A percentile compares a stretch with the other conserved stretches of the same genome.
These are phyloP conservation scores for Sebastes jordani DNA, from an alignment of 2,797 vertebrate species.

Conservation along the genomic window DNA sequence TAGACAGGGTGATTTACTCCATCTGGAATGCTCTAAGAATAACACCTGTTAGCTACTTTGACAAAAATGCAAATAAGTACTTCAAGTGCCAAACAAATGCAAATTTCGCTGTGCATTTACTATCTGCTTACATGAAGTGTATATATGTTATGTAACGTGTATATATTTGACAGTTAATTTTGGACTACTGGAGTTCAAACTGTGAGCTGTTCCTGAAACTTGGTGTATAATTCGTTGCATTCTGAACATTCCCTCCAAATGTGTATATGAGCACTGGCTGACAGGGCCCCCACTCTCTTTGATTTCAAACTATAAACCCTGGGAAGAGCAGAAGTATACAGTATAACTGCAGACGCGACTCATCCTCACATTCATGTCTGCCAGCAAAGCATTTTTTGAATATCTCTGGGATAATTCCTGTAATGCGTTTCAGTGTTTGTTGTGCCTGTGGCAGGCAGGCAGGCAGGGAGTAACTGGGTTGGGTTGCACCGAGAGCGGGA, in stretches of 20 bases:
- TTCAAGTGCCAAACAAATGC: conserved; percentile 1
- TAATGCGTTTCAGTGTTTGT: conserved; percentile 43
- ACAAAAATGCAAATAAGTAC: conserved; percentile 49
- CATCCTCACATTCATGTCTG: conserved; percentile 40
- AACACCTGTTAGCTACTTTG: conserved; percentile 19
- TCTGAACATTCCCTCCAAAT: conserved; percentile 58
- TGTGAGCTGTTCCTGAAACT: not conserved
- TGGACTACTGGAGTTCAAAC: not conserved
- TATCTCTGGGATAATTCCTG: conserved; percentile 53
- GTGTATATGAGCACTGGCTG: not conserved
- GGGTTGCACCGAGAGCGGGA: conserved; percentile 17
- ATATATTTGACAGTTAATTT: conserved; percentile 4
- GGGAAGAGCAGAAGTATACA: not conserved
- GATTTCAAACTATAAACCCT: conserved; percentile 6
- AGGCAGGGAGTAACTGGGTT: conserved; percentile 11
- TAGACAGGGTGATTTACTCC: conserved; percentile 22
- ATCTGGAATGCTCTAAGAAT: conserved; percentile 13
- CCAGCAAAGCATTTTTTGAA: conserved; percentile 53
- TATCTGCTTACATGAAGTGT: not conserved
- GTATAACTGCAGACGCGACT: conserved; percentile 2
- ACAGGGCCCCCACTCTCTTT: not conserved
- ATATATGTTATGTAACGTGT: conserved; percentile 9
- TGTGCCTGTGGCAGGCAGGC: conserved; percentile 22
- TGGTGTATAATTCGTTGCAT: conserved; percentile 50
- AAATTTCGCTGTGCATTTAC: not conserved